Base-by-base conservation (phyloP, 2,797 vertebrate genomes). In the Cryptoprocta ferox region DNA sequence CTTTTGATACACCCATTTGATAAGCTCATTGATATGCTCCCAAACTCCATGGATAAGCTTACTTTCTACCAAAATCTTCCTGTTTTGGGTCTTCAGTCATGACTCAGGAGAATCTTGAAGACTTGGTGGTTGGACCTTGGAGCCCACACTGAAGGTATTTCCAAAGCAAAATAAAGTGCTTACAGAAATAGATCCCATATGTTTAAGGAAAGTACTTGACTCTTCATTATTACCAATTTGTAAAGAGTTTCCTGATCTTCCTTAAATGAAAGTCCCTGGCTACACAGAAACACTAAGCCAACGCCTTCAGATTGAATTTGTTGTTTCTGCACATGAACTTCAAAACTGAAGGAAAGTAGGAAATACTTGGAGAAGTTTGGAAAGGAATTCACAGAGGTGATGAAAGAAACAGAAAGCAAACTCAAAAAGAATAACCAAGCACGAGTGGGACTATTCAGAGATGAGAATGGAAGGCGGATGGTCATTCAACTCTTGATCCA, bases 251-350 rank as follows among this genome's bases (percentile, higher is more conserved):
- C 45, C 50, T 18, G 18, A 53, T 35, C 6, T 73, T 30, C 12
- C 21, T 30, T 35, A 3, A 35, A 21, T 0, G 53, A 15, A 28
- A 5, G 21, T 19, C 71, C 24, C 32, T 0, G 39, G 32, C 42
- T 35, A 65, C 5, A 13, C 8, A 5, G 24, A 89, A 48, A 18
- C 32, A 1, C 5, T 1, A 9, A 0, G 65, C 61, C 21, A 30
- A 66, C 12, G 28, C 45, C n/a, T 2, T 30, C 0, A 0, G 6
- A 11, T 6, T 3, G 35, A 53, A 39, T 37, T 32, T 53, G 19
- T 14, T 37, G 24, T 15, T 39, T 30, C n/a, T 32, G 1, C 45
- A 1, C 37, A 2, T 1, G 1, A 63, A 6, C 12, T 65, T 61
- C 59, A 28, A 26, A 6, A 45, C 2, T 0, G 12, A 45, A 15